A percentile compares a stretch with the other conserved stretches of the same genome.
phyloP scores from a whole-genome alignment of 2,113 vertebrate genomes.

The Sterrhoptilus dennistouni region DNA sequence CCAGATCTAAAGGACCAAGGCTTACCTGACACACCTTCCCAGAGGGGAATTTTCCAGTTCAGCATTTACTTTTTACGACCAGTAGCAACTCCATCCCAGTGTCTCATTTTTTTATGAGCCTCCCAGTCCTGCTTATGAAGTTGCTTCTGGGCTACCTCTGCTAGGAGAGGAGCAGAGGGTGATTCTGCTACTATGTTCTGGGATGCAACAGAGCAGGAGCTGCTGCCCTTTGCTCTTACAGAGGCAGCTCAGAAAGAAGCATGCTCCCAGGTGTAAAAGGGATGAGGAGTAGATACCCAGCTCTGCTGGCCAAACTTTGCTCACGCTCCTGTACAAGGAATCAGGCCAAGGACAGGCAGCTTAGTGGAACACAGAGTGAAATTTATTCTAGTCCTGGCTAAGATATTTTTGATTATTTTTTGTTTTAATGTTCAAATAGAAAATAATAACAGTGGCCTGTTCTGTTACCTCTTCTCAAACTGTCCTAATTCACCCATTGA shows the following conservation, averaged over 20 bases:
- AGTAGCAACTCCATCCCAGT: not conserved
- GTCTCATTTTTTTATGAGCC: not conserved
- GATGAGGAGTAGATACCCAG: not conserved
- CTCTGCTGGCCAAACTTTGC: not conserved
- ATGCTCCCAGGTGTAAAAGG: not conserved
- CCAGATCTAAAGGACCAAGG: not conserved
- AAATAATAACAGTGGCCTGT: not conserved
- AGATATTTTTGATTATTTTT: not conserved
- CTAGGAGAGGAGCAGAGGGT: not conserved
- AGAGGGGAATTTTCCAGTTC: not conserved
- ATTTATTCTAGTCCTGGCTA: not conserved
- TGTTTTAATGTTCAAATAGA: not conserved
- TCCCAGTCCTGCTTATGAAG: not conserved
- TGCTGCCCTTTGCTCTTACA: not conserved
- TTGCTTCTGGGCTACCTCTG: not conserved
- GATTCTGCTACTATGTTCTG: not conserved
- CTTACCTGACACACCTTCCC: not conserved
- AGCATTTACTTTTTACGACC: not conserved
- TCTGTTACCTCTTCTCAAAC: not conserved
- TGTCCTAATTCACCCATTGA: not conserved
- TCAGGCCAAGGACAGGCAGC: not conserved
- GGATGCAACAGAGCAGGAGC: not conserved
- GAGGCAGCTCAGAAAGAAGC: not conserved
- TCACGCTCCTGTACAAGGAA: not conserved
- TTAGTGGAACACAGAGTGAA: not conserved